Percentiles rank a stretch among this genome's conserved stretches.
phyloP scores from a whole-genome alignment of 2,113 vertebrate genomes.

The Labeo rohita region DNA sequence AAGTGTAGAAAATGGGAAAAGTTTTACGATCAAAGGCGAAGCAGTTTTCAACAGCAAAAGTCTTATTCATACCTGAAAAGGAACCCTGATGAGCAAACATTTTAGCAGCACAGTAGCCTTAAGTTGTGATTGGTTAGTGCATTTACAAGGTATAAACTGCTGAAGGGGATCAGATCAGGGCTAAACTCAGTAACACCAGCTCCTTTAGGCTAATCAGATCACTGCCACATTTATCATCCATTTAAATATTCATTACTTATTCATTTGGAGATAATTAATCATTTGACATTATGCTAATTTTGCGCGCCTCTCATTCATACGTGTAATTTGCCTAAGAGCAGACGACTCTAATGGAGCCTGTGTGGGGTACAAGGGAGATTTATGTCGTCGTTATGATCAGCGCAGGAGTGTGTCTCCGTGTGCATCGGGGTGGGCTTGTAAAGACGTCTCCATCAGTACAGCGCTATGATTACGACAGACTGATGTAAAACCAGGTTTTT shows the following conservation, averaged over 20 bases:
- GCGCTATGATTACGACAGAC: not conserved
- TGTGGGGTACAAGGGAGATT: conserved; percentile 34
- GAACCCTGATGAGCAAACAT: conserved; percentile 20
- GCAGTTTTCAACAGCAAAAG: not conserved
- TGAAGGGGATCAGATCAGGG: conserved; percentile 23
- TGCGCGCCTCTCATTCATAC: conserved; percentile 54
- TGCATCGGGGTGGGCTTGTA: conserved; percentile 9
- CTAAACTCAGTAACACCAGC: conserved; percentile 17
- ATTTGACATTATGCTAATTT: conserved; percentile 71
- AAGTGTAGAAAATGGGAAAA: not conserved
- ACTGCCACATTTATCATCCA: conserved; percentile 71
- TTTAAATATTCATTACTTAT: conserved; percentile 71
- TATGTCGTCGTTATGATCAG: conserved; percentile 36
- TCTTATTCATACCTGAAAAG: not conserved
- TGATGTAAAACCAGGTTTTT: not conserved
- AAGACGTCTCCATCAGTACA: conserved; percentile 18
- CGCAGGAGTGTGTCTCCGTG: not conserved
- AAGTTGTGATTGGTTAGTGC: conserved; percentile 20
- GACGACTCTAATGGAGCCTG: conserved; percentile 41
- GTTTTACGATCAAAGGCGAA: not conserved
- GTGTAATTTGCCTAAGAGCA: conserved; percentile 57
- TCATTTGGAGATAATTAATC: conserved; percentile 74
- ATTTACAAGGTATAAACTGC: not conserved
- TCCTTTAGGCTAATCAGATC: conserved; percentile 60
- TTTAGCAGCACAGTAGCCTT: not conserved